Base-by-base conservation (phyloP, 2,797 vertebrate genomes). In the Hypotaenidia okinawae region DNA sequence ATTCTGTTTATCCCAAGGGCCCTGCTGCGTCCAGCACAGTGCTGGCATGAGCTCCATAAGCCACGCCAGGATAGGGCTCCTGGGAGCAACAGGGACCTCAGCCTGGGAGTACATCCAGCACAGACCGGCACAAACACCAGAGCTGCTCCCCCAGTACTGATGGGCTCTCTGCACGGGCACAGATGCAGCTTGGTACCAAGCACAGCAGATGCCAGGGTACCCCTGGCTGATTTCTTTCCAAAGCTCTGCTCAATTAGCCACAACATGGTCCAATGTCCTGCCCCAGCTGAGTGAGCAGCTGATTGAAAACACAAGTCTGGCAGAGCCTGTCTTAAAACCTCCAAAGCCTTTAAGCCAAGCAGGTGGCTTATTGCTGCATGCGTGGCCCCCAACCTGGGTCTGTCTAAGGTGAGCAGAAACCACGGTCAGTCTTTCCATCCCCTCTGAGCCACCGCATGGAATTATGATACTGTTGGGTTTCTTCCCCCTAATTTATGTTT, bases 351-450 rank as follows among this genome's bases (percentile, higher is more conserved):
- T 24, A 13, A 62, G 43, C 21, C n/a, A 52, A 68, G 23, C 30
- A 43, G 57, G 13, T 45, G 57, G 7, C 54, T 72, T 64, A 32
- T 70, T 2, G 2, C 19, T 77, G 49, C 1, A 1, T 0, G 0
- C 16, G 7, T n/a, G 61, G 13, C 28, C 41, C 1, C 64, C 72
- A 43, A 57, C 37, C 54, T 51, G n/a, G 4, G 2, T 27, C 28
- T 57, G 1, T 14, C 32, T 28, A 15, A 35, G 0, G 4, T 0
- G 0, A 55, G 24, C 33, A 89, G 61, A 47, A 84, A 41, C 13
- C 25, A 25, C 17, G 45, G 47, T 12, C 41, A 37, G 41, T 30
- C 28, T 73, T 68, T 57, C 57, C 18, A 27, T 64, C 30, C 59
- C 41, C 54, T 55, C 61, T n/a, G 14, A 55, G 19, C 2, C 5